A percentile compares a stretch with the other conserved stretches of the same genome.
These are phyloP conservation scores for Cerceris ruficornis DNA, from an alignment of 2,888 invertebrate genomes.

Conservation along the genomic window DNA sequence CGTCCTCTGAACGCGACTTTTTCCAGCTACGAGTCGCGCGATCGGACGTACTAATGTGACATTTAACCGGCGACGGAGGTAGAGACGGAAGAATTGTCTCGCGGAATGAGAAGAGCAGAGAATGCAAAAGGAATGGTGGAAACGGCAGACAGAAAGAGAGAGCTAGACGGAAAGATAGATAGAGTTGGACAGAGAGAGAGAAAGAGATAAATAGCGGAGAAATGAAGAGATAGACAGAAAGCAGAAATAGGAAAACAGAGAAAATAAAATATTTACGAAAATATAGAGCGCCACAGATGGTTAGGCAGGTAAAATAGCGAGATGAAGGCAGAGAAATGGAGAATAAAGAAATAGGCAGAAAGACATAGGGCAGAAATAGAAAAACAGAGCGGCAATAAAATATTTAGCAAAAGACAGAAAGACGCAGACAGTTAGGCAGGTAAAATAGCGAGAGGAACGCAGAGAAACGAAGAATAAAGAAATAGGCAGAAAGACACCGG, in stretches of 20 bases:
- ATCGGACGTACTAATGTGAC: constrained; percentile 17
- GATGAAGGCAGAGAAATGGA: too few species aligned
- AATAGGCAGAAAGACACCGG: constrained; percentile 60
- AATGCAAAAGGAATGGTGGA: constrained; percentile 16
- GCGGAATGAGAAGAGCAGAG: constrained; percentile 1
- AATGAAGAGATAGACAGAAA: too few species aligned
- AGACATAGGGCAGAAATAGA: too few species aligned
- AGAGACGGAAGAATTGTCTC: neutral
- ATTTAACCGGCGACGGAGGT: constrained; percentile 11
- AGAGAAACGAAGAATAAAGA: neutral
- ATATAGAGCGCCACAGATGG: too few species aligned
- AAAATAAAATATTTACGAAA: too few species aligned
- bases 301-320: too few species aligned
- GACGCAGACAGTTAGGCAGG: too few species aligned
- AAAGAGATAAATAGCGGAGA: neutral
- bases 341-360: too few species aligned
- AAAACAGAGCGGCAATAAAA: too few species aligned
- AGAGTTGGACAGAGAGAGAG: constrained; percentile 55
- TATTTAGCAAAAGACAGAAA: too few species aligned
- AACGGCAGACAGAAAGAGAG: neutral
- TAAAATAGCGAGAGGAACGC: too few species aligned
- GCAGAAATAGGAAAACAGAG: too few species aligned
- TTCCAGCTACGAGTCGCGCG: constrained; percentile 13
- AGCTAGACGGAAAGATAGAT: constrained; percentile 26
- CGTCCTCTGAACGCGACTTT: constrained; percentile 16